phyloP scores from a whole-genome alignment of 1,140 invertebrate species.

The Tetramorium alpestre region DNA sequence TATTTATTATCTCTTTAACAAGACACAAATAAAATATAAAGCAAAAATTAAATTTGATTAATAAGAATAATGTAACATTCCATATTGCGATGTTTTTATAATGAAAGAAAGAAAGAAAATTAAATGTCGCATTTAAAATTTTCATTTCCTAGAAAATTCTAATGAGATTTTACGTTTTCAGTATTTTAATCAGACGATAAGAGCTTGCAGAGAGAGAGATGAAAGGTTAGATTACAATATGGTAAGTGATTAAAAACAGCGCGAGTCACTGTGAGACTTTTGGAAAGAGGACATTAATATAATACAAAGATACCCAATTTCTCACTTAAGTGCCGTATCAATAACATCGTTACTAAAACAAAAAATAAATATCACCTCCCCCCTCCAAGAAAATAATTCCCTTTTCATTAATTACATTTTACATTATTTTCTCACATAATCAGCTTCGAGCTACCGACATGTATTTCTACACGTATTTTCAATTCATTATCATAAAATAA shows the following conservation, averaged over 20 bases:
- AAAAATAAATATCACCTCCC: not conserved
- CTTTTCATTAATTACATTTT: constrained; percentile 1
- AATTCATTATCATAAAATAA: constrained; percentile 48
- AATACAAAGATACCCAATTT: not conserved
- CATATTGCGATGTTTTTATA: not conserved
- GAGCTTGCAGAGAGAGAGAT: not conserved
- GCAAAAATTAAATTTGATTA: constrained; percentile 42
- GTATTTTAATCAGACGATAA: constrained; percentile 43
- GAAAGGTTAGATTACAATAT: constrained; percentile 33
- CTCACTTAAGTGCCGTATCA: not conserved
- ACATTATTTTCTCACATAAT: not conserved
- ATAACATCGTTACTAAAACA: not conserved
- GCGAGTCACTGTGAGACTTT: not conserved
- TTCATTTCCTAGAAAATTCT: constrained; percentile 34
- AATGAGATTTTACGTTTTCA: constrained; percentile 30
- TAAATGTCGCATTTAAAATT: constrained; percentile 20
- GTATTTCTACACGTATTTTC: not conserved
- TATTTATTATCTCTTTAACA: constrained; percentile 9
- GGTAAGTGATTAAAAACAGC: constrained; percentile 41
- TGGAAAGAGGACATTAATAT: not conserved
- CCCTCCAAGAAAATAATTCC: not conserved
- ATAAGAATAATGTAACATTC: not conserved
- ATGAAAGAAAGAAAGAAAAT: not conserved
- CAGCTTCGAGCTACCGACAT: not conserved
- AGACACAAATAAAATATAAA: not conserved